Evolutionary conservation across 2,113 vertebrate genomes (phyloP).

Genomic region (Cinclus mexicanus): DNA sequence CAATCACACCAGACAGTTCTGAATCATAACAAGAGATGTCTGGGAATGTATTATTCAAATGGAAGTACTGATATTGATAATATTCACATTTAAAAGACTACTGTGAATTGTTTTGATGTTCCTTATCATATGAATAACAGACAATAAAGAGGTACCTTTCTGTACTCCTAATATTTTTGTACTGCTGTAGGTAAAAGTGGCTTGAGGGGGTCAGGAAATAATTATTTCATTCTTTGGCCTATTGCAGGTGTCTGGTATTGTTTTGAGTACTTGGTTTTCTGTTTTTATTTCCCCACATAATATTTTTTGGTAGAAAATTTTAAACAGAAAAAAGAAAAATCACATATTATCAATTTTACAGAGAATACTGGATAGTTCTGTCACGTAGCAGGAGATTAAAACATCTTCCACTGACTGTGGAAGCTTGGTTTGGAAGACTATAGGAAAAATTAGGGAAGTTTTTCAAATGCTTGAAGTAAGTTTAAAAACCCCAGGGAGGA

Average conservation of each 20-base stretch:
- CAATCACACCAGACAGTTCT: neutral
- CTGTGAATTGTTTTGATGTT: neutral
- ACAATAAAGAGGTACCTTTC: neutral
- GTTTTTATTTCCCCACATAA: neutral
- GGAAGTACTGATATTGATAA: neutral
- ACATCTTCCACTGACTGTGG: neutral
- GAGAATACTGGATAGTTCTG: neutral
- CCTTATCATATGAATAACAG: neutral
- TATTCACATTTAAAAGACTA: neutral
- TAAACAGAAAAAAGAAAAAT: neutral
- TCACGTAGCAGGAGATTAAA: neutral
- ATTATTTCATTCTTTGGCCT: neutral
- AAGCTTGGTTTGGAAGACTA: neutral
- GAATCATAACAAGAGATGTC: neutral
- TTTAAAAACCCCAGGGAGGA: conserved; percentile 10
- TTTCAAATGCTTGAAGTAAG: neutral
- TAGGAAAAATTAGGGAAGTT: neutral
- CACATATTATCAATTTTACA: neutral
- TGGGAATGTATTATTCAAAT: neutral
- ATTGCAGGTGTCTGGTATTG: neutral
- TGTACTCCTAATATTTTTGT: neutral
- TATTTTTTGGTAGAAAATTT: neutral
- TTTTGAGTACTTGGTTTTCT: neutral
- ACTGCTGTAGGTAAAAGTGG: neutral
- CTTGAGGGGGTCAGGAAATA: neutral